Evolutionary conservation across 2,888 invertebrate genomes (phyloP).

Genomic region (Chorisops tibialis): DNA sequence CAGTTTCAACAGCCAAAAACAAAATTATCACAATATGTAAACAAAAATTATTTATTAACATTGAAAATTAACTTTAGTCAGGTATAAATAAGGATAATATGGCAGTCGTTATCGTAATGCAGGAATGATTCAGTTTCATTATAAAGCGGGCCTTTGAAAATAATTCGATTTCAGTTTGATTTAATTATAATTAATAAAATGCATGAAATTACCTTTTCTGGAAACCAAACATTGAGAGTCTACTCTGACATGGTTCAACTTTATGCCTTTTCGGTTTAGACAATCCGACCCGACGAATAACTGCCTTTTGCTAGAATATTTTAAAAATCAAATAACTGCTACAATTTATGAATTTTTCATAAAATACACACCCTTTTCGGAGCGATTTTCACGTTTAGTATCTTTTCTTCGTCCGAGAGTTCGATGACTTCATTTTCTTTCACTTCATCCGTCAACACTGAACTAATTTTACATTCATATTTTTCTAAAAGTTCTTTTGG

Average conservation of each 20-base stretch:
- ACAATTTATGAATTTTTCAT: not conserved
- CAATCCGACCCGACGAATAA: constrained; percentile 33
- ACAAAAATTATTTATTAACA: no score
- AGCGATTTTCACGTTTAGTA: not conserved
- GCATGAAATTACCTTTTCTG: constrained; percentile 56
- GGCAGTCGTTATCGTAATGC: no score
- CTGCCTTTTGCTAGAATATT: not conserved
- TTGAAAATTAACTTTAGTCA: no score
- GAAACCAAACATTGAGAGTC: constrained; percentile 66
- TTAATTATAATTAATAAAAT: not conserved
- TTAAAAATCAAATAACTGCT: not conserved
- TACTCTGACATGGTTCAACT: constrained; percentile 54
- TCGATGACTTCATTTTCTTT: constrained; percentile 8
- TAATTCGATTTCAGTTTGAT: not conserved
- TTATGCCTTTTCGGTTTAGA: constrained; percentile 46
- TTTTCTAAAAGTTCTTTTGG: constrained; percentile 17
- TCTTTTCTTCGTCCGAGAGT: constrained; percentile 13
- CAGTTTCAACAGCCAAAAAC: no score
- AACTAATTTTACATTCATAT: constrained; percentile 11
- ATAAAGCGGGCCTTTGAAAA: not conserved
- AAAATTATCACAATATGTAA: no score
- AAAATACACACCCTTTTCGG: not conserved
- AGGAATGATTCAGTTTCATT: not conserved
- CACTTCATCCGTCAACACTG: not conserved
- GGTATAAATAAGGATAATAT: no score